Percentiles rank a stretch among this genome's conserved stretches.
Conservation (phyloP, 2,797 vertebrate genomes). For the Morelia viridis region DNA sequence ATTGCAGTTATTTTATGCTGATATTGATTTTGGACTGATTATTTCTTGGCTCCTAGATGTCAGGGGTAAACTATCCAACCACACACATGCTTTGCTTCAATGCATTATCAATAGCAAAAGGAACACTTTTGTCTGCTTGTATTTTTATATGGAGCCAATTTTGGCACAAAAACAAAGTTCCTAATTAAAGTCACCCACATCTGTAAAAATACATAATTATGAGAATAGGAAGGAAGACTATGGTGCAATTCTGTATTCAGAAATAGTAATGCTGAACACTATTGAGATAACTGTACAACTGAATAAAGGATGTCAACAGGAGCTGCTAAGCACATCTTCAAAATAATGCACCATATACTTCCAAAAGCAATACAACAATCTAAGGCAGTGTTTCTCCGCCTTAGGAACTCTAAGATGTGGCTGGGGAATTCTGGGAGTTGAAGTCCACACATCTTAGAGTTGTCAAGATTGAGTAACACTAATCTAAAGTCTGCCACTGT, state of each 20-base stretch:
- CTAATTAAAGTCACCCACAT: background rate
- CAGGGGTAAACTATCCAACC: background rate
- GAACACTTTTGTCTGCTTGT: background rate
- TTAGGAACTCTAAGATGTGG: too few relatives aligned
- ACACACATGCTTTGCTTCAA: background rate
- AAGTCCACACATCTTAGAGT: background rate
- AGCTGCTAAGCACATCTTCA: background rate
- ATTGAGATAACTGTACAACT: background rate
- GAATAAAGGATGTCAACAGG: background rate
- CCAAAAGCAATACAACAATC: background rate
- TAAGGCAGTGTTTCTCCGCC: too few relatives aligned
- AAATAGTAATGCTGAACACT: background rate
- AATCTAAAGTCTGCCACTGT: background rate
- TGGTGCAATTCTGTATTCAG: background rate
- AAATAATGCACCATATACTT: background rate
- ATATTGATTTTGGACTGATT: background rate
- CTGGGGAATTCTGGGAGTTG: background rate
- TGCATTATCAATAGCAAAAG: too few relatives aligned
- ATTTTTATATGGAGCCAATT: background rate
- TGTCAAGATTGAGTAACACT: background rate
- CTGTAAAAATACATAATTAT: background rate
- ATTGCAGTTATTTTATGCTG: conserved; percentile 16
- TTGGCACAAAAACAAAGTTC: background rate
- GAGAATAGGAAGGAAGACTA: background rate
- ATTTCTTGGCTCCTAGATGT: background rate